Evolutionary conservation across 2,888 invertebrate species (phyloP).

Genomic region (Spisula subtruncata): DNA sequence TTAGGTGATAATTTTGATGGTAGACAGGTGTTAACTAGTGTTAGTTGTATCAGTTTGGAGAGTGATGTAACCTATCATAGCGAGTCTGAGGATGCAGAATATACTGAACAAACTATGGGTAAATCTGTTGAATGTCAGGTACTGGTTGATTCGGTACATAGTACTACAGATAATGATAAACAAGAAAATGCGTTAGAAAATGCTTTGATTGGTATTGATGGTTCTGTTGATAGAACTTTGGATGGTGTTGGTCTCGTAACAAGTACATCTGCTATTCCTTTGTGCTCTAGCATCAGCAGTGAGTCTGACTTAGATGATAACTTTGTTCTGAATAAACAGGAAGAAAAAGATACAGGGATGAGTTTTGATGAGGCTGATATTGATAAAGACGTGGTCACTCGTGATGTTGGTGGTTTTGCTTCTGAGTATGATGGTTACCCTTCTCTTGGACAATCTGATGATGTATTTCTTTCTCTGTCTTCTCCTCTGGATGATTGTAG

Average conservation of each 20-base stretch:
- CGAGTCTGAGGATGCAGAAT: constrained; percentile 60
- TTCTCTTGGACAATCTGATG: constrained; percentile 46
- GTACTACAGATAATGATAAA: too few species aligned
- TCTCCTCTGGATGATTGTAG: constrained; percentile 22
- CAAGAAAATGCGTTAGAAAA: too few species aligned
- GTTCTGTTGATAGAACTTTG: not conserved
- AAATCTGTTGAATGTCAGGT: not conserved
- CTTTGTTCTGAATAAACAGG: not conserved
- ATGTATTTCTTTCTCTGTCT: constrained; percentile 59
- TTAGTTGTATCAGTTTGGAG: constrained; percentile 60
- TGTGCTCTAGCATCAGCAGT: constrained; percentile 27
- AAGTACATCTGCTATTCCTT: constrained; percentile 12
- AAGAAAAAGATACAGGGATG: not conserved
- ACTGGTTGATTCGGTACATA: not conserved
- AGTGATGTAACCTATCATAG: constrained; percentile 70
- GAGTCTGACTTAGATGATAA: constrained; percentile 9
- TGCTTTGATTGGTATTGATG: not conserved
- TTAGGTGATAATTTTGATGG: not conserved
- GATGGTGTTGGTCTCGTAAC: not conserved
- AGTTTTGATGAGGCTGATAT: not conserved
- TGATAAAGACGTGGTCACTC: not conserved
- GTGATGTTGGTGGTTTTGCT: not conserved
- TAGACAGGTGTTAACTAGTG: constrained; percentile 29
- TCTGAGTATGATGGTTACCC: constrained; percentile 1
- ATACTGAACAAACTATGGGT: not conserved